These are phyloP conservation scores for Corbicula japonica DNA, from an alignment of 2,888 invertebrate genomes.

Conservation along the genomic window DNA sequence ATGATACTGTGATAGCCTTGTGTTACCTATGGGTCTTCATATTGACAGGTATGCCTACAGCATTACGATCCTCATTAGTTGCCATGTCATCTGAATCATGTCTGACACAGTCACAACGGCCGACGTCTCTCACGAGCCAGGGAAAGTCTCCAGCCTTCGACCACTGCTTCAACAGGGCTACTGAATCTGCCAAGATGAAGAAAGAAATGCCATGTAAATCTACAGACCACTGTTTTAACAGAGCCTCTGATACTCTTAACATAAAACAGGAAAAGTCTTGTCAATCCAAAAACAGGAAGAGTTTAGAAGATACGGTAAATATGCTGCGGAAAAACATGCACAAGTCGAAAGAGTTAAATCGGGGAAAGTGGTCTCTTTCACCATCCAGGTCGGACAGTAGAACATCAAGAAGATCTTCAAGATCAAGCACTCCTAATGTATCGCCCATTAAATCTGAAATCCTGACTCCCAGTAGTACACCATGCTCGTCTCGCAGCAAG, in stretches of 20 bases:
- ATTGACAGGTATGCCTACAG: too few species aligned
- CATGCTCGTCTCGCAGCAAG: conserved; percentile 51
- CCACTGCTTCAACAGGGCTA: conserved; percentile 18
- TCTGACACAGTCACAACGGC: too few species aligned
- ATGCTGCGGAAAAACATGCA: conserved; percentile 33
- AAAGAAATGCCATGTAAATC: conserved; percentile 5
- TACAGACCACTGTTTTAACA: conserved; percentile 10
- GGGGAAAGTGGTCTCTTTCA: conserved; percentile 1
- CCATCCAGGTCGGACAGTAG: conserved; percentile 5
- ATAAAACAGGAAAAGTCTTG: neutral
- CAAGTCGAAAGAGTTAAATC: conserved; percentile 2
- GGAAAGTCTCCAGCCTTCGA: too few species aligned
- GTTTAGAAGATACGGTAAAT: conserved; percentile 46
- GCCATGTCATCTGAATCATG: too few species aligned
- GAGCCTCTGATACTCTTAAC: conserved; percentile 3
- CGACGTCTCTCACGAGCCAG: too few species aligned
- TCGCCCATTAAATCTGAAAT: conserved; percentile 58
- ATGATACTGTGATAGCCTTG: too few species aligned
- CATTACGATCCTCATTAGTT: too few species aligned
- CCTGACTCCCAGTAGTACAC: conserved; percentile 54
- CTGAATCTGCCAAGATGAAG: neutral
- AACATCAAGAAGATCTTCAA: conserved; percentile 45
- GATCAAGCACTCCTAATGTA: conserved; percentile 52
- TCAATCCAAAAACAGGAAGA: conserved; percentile 10
- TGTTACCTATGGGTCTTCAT: too few species aligned